Percentiles rank a stretch among this genome's conserved stretches.
Conservation (phyloP, 2,888 invertebrate genomes). For the Acanthoscelides obtectus region DNA sequence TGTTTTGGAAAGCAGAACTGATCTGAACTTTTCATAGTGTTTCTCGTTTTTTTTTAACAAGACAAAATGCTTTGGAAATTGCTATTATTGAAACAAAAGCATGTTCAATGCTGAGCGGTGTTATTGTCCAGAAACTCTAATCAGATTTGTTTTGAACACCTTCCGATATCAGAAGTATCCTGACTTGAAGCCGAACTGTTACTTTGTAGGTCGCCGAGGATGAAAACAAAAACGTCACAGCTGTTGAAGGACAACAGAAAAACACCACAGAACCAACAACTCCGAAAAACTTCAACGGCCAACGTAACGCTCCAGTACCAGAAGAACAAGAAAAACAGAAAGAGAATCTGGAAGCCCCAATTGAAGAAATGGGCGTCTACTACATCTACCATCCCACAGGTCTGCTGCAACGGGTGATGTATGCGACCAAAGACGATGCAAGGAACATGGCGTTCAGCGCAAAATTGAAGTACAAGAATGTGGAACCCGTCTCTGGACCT, state of each 20-base stretch:
- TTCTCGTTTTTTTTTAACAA: too few relatives aligned
- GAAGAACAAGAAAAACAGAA: slow-evolving; percentile 12
- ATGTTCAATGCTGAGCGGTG: too few relatives aligned
- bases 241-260: background rate
- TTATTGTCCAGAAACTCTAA: too few relatives aligned
- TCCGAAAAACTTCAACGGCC: slow-evolving; percentile 15
- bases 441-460: slow-evolving; percentile 62
- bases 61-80: too few relatives aligned
- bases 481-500: slow-evolving; percentile 59
- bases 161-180: too few relatives aligned
- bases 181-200: too few relatives aligned
- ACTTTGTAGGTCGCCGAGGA: background rate
- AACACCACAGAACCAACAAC: background rate
- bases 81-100: too few relatives aligned
- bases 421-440: slow-evolving; percentile 51
- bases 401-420: slow-evolving; percentile 59
- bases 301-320: slow-evolving; percentile 11
- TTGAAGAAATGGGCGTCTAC: slow-evolving; percentile 54
- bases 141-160: too few relatives aligned
- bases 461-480: slow-evolving; percentile 57
- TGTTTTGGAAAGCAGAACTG: too few relatives aligned
- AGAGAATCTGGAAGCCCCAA: slow-evolving; percentile 4
- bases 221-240: background rate
- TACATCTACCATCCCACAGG: slow-evolving; percentile 61
- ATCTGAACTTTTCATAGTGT: too few relatives aligned